These are phyloP conservation scores for Oncopodura yosiiana DNA, from an alignment of 1,140 invertebrate genomes.

Conservation along the genomic window DNA sequence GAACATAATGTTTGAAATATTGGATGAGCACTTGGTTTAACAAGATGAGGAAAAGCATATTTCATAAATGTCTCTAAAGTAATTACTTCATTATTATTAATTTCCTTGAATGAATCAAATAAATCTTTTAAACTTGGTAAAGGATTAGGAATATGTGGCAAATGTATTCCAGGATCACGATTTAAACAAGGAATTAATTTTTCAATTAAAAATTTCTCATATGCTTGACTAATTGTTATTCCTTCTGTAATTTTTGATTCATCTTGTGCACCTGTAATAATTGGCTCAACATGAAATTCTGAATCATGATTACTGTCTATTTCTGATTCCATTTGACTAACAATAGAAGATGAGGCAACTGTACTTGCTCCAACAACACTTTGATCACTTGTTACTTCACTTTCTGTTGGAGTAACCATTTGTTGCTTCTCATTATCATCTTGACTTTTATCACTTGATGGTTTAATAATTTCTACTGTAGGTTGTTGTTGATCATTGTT, in stretches of 20 bases:
- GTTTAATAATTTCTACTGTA: neutral
- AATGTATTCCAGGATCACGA: conserved; percentile 3
- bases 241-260: no score
- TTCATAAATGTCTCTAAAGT: neutral
- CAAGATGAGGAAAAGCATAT: conserved; percentile 1
- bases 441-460: neutral
- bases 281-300: no score
- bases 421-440: neutral
- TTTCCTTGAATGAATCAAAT: conserved; percentile 13
- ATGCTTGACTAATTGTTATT: no score
- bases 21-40: no score
- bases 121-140: conserved; percentile 18
- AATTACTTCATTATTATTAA: conserved; percentile 14
- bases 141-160: conserved; percentile 22
- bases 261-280: no score
- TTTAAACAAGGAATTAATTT: neutral
- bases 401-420: neutral
- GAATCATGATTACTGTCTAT: no score
- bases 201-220: neutral
- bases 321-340: no score
- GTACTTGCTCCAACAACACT: no score
- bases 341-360: no score
- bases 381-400: neutral
- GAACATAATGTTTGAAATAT: no score
- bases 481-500: neutral